Percentiles rank a stretch among this genome's conserved stretches.
Conservation (phyloP, 2,113 vertebrate genomes). For the Gobiocypris rarus region DNA sequence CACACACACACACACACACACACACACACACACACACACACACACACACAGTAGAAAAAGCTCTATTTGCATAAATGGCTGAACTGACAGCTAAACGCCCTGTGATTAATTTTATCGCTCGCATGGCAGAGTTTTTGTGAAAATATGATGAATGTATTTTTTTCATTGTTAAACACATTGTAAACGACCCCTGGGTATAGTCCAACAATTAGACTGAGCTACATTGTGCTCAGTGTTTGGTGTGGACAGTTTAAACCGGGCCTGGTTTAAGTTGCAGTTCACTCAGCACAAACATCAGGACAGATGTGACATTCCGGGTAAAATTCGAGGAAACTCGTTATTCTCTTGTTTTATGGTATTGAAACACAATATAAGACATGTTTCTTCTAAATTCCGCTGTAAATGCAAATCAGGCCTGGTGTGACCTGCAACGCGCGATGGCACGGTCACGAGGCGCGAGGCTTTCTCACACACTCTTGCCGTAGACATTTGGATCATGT, state of each 20-base stretch:
- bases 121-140: not conserved
- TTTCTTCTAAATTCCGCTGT: too few species aligned
- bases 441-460: too few species aligned
- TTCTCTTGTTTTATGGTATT: too few species aligned
- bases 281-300: too few species aligned
- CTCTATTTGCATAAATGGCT: slow-evolving; percentile 85
- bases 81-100: slow-evolving; percentile 86
- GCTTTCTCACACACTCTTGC: too few species aligned
- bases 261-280: not conserved
- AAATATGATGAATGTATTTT: slow-evolving; percentile 46
- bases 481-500: not conserved
- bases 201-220: not conserved
- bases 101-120: slow-evolving; percentile 82
- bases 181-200: not conserved
- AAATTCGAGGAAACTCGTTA: too few species aligned
- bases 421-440: too few species aligned
- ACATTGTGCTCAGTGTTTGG: not conserved
- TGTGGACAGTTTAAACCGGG: not conserved
- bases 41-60: slow-evolving; percentile 62
- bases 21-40: too few species aligned
- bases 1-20: too few species aligned
- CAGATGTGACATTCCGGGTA: too few species aligned
- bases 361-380: too few species aligned
- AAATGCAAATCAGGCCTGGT: too few species aligned
- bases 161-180: slow-evolving; percentile 1